A percentile compares a stretch with the other conserved stretches of the same genome.
Conservation (phyloP, 2,888 invertebrate genomes). For the Tenthredo distinguenda region DNA sequence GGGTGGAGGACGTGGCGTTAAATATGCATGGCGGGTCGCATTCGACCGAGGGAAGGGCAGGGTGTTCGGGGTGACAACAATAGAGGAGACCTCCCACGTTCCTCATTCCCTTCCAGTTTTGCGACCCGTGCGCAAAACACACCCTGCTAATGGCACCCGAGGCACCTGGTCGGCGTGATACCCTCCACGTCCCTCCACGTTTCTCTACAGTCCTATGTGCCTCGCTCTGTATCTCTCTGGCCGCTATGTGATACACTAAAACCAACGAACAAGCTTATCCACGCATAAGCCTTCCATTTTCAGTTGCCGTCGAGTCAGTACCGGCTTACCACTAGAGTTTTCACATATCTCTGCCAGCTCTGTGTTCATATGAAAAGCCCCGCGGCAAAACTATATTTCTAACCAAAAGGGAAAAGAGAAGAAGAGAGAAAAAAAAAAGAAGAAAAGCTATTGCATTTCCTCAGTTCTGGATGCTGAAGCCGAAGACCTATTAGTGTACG, state of each 20-base stretch:
- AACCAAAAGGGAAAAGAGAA: background rate
- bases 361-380: slow-evolving; percentile 8
- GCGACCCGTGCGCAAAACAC: slow-evolving; percentile 70
- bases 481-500: slow-evolving; percentile 22
- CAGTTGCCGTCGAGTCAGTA: slow-evolving; percentile 31
- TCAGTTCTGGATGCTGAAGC: background rate
- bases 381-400: background rate
- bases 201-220: slow-evolving; percentile 29
- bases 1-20: slow-evolving; percentile 65
- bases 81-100: slow-evolving; percentile 62
- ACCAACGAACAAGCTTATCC: slow-evolving; percentile 45
- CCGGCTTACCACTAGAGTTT: slow-evolving; percentile 40
- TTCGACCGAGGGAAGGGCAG: slow-evolving; percentile 16
- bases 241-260: slow-evolving; percentile 29
- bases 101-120: slow-evolving; percentile 57
- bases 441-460: background rate
- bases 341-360: slow-evolving; percentile 23
- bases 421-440: background rate
- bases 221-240: slow-evolving; percentile 42
- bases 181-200: slow-evolving; percentile 54
- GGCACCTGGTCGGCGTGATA: slow-evolving; percentile 66
- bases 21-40: slow-evolving; percentile 71
- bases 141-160: slow-evolving; percentile 72
- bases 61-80: slow-evolving; percentile 68
- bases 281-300: slow-evolving; percentile 46